Base-by-base conservation (phyloP, 2,888 invertebrate genomes). In the Serrognathus titanus region DNA sequence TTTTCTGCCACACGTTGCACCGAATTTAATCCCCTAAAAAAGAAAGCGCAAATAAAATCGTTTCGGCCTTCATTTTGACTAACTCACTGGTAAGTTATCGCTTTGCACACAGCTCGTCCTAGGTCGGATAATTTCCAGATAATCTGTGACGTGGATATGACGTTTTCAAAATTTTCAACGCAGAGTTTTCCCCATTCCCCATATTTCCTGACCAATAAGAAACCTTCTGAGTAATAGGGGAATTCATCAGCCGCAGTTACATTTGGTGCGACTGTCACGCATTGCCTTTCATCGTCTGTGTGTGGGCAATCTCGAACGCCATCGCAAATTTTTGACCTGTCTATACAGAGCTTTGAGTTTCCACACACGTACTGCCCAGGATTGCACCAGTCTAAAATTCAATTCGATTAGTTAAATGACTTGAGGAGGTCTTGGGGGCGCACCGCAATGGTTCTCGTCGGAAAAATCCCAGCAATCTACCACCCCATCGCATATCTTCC, bases 401-500 rank as follows among this genome's bases (percentile, higher is more conserved):
- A 38, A 53, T 11, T 10, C 24, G 6, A 1, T 48, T 20, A 37
- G 13, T 7, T n/a, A 47, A 53, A n/a, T 9, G 39, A 2, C 6
- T 20, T 38, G 35, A 3, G 16, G 24, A 5, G 12, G 5, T 12
- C 9, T 46, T 46, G 12, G 20, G 1, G 20, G 60, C 76, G 76
- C 80, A 89, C 89, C 89, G 72, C 90, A 90, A 63, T 85, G 81
- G 67, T 84, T 84, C 76, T 90, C 90, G 72, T 90, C 90, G 0
- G 89, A 86, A 70, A 85, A 89, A 72, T 91, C 91, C 85, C 87
- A 88, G 69, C 91, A 91, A 69, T 91, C 90, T 1, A 88, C 84
- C 24, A 88, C 81, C 1, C 90, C 90, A 67, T 91, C 91, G 70
- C 91, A 91, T 49, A 91, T 86, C 75, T 91, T 90, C 10, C 87